Percentiles rank a stretch among this genome's conserved stretches.
phyloP scores from a whole-genome alignment of 2,888 invertebrate species.

The Phoenoteleia sp. region DNA sequence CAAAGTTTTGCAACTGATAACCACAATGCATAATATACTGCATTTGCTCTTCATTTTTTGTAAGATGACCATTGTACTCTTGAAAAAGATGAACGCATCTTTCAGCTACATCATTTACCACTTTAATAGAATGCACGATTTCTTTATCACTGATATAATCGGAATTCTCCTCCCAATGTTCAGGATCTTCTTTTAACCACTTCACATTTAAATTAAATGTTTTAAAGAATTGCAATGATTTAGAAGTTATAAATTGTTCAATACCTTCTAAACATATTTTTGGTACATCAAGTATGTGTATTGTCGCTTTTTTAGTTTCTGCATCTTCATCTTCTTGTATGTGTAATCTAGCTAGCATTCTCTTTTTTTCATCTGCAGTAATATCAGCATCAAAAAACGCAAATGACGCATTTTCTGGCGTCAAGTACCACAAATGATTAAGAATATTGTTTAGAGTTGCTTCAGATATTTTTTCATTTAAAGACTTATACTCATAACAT shows the following conservation, averaged over 20 bases:
- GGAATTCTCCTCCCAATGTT: slow-evolving; percentile 20
- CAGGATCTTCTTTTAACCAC: slow-evolving; percentile 19
- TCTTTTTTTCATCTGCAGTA: slow-evolving; percentile 4
- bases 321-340: slow-evolving; percentile 3
- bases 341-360: slow-evolving; percentile 10
- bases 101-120: slow-evolving; percentile 35
- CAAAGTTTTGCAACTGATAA: no score
- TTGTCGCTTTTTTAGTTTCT: slow-evolving; percentile 3
- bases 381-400: slow-evolving; percentile 31
- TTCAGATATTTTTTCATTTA: slow-evolving; percentile 2
- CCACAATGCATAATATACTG: slow-evolving; percentile 15
- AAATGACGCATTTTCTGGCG: not conserved
- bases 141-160: slow-evolving; percentile 23
- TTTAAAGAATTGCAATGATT: slow-evolving; percentile 16
- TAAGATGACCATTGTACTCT: slow-evolving; percentile 31
- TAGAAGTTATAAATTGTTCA: slow-evolving; percentile 8
- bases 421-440: slow-evolving; percentile 33
- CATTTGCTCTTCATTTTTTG: slow-evolving; percentile 37
- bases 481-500: slow-evolving; percentile 2
- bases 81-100: slow-evolving; percentile 27
- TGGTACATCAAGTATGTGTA: slow-evolving; percentile 5
- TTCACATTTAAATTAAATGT: slow-evolving; percentile 15
- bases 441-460: slow-evolving; percentile 8
- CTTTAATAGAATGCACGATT: slow-evolving; percentile 28
- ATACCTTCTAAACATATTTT: not conserved